Percentiles rank a stretch among this genome's conserved stretches.
phyloP scores from a whole-genome alignment of 2,113 vertebrate genomes.

The Drymodes brunneopygia region DNA sequence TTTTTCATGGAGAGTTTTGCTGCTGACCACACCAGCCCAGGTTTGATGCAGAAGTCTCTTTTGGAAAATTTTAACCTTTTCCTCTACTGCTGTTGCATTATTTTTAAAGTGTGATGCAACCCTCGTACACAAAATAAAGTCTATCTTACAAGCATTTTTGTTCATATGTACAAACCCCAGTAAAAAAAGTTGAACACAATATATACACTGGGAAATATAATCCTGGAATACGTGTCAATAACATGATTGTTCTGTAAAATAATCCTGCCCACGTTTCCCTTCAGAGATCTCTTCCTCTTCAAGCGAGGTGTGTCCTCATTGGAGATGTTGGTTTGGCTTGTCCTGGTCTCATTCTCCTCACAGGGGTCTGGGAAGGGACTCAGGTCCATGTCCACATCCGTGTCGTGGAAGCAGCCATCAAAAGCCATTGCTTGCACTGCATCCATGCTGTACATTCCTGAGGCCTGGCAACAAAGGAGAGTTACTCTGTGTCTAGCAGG shows the following conservation, averaged over 20 bases:
- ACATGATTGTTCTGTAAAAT: slow-evolving; percentile 88
- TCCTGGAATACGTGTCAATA: slow-evolving; percentile 89
- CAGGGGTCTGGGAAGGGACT: slow-evolving; percentile 51
- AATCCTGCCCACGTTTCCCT: slow-evolving; percentile 76
- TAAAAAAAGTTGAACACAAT: slow-evolving; percentile 92
- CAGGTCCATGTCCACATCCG: slow-evolving; percentile 69
- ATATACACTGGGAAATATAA: slow-evolving; percentile 87
- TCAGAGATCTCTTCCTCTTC: slow-evolving; percentile 76
- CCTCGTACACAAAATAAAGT: neutral
- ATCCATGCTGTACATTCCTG: slow-evolving; percentile 73
- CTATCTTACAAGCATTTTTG: neutral
- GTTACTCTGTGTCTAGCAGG: neutral
- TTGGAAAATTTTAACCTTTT: neutral
- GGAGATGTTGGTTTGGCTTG: slow-evolving; percentile 48
- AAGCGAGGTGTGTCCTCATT: slow-evolving; percentile 50
- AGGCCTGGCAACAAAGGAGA: slow-evolving; percentile 69
- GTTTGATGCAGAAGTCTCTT: neutral
- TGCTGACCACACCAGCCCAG: neutral
- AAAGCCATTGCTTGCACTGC: slow-evolving; percentile 85
- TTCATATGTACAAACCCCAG: slow-evolving; percentile 87
- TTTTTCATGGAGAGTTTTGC: neutral
- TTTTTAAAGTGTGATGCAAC: neutral
- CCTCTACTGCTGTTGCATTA: neutral
- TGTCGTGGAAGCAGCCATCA: slow-evolving; percentile 84
- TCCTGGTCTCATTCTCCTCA: slow-evolving; percentile 47